A percentile compares a stretch with the other conserved stretches of the same genome.
These are phyloP conservation scores for Coracopsis vasa DNA, from an alignment of 2,113 vertebrate species.

Conservation along the genomic window DNA sequence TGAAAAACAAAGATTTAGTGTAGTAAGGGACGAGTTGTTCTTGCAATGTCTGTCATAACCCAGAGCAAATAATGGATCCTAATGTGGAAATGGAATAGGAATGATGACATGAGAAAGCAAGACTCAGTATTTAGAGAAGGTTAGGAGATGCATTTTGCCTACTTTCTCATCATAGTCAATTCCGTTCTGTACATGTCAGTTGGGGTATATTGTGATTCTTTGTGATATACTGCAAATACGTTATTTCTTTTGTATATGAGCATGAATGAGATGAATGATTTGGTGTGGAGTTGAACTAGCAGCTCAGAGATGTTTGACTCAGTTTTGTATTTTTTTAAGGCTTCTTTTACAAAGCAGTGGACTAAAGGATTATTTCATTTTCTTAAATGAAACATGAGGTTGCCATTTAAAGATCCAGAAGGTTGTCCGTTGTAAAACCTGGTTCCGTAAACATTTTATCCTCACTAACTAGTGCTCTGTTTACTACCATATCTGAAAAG, in stretches of 20 bases:
- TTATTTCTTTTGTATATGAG: neutral
- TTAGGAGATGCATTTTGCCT: neutral
- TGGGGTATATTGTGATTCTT: neutral
- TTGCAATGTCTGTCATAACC: neutral
- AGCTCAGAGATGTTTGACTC: neutral
- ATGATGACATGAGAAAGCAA: neutral
- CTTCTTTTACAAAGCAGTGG: neutral
- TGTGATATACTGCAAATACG: neutral
- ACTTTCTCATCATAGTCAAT: neutral
- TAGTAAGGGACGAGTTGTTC: neutral
- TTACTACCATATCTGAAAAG: neutral
- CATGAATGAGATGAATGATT: neutral
- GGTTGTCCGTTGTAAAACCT: neutral
- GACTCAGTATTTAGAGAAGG: neutral
- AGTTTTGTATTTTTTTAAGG: neutral
- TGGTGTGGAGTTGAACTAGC: neutral
- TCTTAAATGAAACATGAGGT: neutral
- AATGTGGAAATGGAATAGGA: neutral
- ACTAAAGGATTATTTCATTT: neutral
- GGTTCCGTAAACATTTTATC: neutral
- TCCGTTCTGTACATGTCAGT: neutral
- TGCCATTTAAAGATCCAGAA: neutral
- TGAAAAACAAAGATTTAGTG: neutral
- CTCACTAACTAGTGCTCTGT: neutral
- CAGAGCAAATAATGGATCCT: neutral